Evolutionary conservation across 2,113 vertebrate genomes (phyloP), one percentile per base, ranked within the genome.

Genomic region (Nanger granti): DNA sequence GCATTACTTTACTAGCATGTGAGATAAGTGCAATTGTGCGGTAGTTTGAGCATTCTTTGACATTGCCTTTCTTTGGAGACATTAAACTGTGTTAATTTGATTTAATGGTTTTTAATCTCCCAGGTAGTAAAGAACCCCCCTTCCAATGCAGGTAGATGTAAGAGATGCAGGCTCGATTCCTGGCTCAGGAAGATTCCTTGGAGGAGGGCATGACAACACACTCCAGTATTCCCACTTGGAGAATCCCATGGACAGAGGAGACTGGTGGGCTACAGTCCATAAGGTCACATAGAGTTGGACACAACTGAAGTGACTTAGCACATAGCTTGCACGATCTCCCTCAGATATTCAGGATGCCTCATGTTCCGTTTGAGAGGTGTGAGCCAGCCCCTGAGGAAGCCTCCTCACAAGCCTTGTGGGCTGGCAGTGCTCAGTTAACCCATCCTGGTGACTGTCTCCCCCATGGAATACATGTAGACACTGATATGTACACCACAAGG

Each of bases 51-150:
- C 62, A 64, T 64, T 64, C 29, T 64, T 64, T 34, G 62, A 14
- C 62, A 64, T 34, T 64, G 62, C 62, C 29, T 64, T 64, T 88
- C 24, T 84, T 84, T 95, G 87, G 15, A 96, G 83, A 84, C 18
- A 31, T 13, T 28, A 97, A 95, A 73, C 49, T 60, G 84, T 8
- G 79, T 73, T 87, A 59, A 54, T 97, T 93, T 94, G 44, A 79
- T 64, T 89, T 93, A 92, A 96, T 73, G 62, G 24, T 18, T 95
- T 97, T 96, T 73, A 85, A 44, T 60, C 34, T 95, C 66, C 37
- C 64, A 79, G 11, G 73, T 79, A 11, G 6, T 79, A 44, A 41
- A 44, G 73, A 79, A 79, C 24, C 37, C 37, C 20, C 73, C 12
- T 44, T 26, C 73, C 73, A 79, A 13, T 14, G 37, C 37, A 79